Evolutionary conservation across 2,113 vertebrate species (phyloP).

Genomic region (Austrofundulus limnaeus): DNA sequence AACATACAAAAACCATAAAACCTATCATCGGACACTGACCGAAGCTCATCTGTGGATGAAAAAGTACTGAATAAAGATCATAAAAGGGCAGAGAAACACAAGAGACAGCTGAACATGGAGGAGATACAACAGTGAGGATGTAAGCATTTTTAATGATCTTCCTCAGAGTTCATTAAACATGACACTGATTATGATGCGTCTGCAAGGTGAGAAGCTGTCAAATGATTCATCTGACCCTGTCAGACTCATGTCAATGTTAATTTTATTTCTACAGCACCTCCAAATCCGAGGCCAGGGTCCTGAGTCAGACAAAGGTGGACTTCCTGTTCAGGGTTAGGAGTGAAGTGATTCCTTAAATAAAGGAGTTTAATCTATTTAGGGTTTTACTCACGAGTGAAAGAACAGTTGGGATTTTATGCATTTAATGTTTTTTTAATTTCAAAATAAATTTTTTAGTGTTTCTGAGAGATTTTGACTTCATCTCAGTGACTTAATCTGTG

Average conservation of each 20-base stretch:
- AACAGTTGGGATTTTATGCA: no score
- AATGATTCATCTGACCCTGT: constrained; percentile 50
- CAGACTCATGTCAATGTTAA: background rate
- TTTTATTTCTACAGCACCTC: no score
- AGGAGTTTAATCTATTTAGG: no score
- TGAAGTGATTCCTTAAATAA: no score
- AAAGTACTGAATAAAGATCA: background rate
- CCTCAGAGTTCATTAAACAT: constrained; percentile 43
- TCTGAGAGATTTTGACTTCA: no score
- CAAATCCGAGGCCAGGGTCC: no score
- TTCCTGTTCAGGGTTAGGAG: no score
- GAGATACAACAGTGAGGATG: constrained; percentile 5
- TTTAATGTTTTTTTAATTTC: no score
- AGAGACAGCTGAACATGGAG: constrained; percentile 4
- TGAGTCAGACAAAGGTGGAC: no score
- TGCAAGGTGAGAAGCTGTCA: constrained; percentile 54
- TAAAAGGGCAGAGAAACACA: constrained; percentile 24
- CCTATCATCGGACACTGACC: constrained; percentile 24
- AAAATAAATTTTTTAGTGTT: no score
- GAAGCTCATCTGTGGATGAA: constrained; percentile 22
- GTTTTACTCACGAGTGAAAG: no score
- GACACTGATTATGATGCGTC: constrained; percentile 40
- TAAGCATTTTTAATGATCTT: constrained; percentile 49
- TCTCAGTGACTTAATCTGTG: no score
- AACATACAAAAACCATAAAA: constrained; percentile 36